Percentiles rank a stretch among this genome's conserved stretches.
Evolutionary conservation across 2,888 invertebrate genomes (phyloP).

Genomic region (Scelioninae gen. 1): DNA sequence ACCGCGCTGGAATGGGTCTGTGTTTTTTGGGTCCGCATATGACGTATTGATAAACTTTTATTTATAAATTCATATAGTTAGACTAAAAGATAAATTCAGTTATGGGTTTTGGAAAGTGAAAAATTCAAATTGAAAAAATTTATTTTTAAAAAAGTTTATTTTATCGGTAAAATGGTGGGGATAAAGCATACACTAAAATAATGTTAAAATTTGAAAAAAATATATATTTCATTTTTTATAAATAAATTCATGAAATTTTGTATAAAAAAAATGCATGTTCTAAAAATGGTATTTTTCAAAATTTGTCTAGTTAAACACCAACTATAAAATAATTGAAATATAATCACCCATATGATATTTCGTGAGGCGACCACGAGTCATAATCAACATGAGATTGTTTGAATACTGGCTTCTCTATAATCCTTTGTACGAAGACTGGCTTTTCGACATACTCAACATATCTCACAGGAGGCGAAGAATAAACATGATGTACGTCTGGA

Average conservation of each 20-base stretch:
- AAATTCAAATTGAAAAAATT: too few relatives aligned
- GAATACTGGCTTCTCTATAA: constrained; percentile 80
- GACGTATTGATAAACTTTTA: neutral
- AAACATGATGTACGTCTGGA: constrained; percentile 81
- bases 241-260: too few relatives aligned
- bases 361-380: constrained; percentile 76
- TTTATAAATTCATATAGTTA: neutral
- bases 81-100: neutral
- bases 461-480: constrained; percentile 77
- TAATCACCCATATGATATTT: constrained; percentile 79
- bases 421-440: constrained; percentile 80
- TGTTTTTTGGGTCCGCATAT: neutral
- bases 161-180: too few relatives aligned
- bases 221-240: too few relatives aligned
- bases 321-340: constrained; percentile 4
- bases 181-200: too few relatives aligned
- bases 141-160: too few relatives aligned
- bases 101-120: neutral
- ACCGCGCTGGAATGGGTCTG: neutral
- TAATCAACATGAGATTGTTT: constrained; percentile 76
- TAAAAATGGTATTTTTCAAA: neutral
- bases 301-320: neutral
- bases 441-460: constrained; percentile 82
- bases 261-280: too few relatives aligned
- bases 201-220: too few relatives aligned